Percentiles rank a stretch among this genome's conserved stretches.
These are phyloP conservation scores for Polylopha cassiicola DNA, from an alignment of 2,888 invertebrate genomes.

Conservation along the genomic window DNA sequence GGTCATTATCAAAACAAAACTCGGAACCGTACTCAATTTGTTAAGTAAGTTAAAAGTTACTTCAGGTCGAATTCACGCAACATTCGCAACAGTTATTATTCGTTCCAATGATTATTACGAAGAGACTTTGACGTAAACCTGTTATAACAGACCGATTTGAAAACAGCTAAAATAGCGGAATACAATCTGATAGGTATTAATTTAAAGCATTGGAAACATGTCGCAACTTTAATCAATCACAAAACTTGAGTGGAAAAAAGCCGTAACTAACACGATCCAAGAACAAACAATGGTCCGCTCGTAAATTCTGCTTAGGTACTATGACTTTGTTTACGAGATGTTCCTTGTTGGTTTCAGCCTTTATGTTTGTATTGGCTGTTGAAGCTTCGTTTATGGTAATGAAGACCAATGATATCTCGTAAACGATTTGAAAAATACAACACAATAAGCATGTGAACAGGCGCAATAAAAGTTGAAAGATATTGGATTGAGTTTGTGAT, in stretches of 20 bases:
- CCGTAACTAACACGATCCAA: constrained; percentile 24
- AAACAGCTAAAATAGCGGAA: too few relatives aligned
- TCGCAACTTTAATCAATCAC: constrained; percentile 26
- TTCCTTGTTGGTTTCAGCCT: constrained; percentile 27
- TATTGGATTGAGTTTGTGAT: background rate
- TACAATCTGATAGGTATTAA: too few relatives aligned
- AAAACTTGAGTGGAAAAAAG: constrained; percentile 25
- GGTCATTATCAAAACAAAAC: too few relatives aligned
- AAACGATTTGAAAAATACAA: constrained; percentile 11
- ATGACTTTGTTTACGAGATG: constrained; percentile 35
- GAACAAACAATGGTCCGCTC: constrained; percentile 40
- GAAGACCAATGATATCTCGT: constrained; percentile 17
- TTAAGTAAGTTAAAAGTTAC: too few relatives aligned
- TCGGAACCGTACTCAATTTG: too few relatives aligned
- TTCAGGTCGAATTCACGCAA: too few relatives aligned
- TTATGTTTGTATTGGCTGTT: constrained; percentile 34
- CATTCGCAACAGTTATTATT: too few relatives aligned
- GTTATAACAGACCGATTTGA: too few relatives aligned
- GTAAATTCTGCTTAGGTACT: constrained; percentile 43
- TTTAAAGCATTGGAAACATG: constrained; percentile 1
- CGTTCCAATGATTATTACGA: too few relatives aligned
- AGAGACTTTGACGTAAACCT: too few relatives aligned
- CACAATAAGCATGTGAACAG: too few relatives aligned
- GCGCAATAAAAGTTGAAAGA: background rate
- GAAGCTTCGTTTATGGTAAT: constrained; percentile 38